A percentile compares a stretch with the other conserved stretches of the same genome.
phyloP scores from a whole-genome alignment of 2,888 invertebrate genomes.

The Epistrophella euchroma region DNA sequence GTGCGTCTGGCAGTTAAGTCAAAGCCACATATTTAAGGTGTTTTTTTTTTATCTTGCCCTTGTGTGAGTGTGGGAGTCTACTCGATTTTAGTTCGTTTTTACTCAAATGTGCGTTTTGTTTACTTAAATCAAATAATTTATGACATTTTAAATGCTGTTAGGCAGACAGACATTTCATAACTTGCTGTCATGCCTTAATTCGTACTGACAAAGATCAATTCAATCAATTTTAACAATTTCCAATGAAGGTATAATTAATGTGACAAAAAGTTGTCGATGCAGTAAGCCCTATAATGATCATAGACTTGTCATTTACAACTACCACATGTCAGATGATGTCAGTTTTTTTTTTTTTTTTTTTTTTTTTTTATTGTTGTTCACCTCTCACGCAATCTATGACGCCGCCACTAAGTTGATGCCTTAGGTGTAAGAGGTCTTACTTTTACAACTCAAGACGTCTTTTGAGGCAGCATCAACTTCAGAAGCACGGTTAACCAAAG shows the following conservation, averaged over 20 bases:
- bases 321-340: slow-evolving; percentile 12
- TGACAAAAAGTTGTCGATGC: slow-evolving; percentile 48
- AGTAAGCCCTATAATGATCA: slow-evolving; percentile 25
- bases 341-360: neutral
- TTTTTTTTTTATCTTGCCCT: slow-evolving; percentile 23
- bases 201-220: slow-evolving; percentile 1
- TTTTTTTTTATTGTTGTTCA: slow-evolving; percentile 12
- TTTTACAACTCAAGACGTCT: neutral
- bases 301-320: slow-evolving; percentile 12
- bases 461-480: neutral
- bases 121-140: slow-evolving; percentile 28
- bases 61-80: slow-evolving; percentile 39
- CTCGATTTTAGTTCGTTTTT: neutral
- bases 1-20: slow-evolving; percentile 10
- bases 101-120: slow-evolving; percentile 18
- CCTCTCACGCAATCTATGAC: slow-evolving; percentile 36
- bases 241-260: slow-evolving; percentile 45
- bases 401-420: neutral
- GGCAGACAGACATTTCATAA: slow-evolving; percentile 17
- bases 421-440: neutral
- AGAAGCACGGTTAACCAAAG: slow-evolving; percentile 6
- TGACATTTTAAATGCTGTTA: neutral
- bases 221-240: neutral
- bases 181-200: neutral
- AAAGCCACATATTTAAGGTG: slow-evolving; percentile 43